A percentile compares a stretch with the other conserved stretches of the same genome.
phyloP scores from a whole-genome alignment of 2,797 vertebrate genomes.

The Geotrypetes seraphini region DNA sequence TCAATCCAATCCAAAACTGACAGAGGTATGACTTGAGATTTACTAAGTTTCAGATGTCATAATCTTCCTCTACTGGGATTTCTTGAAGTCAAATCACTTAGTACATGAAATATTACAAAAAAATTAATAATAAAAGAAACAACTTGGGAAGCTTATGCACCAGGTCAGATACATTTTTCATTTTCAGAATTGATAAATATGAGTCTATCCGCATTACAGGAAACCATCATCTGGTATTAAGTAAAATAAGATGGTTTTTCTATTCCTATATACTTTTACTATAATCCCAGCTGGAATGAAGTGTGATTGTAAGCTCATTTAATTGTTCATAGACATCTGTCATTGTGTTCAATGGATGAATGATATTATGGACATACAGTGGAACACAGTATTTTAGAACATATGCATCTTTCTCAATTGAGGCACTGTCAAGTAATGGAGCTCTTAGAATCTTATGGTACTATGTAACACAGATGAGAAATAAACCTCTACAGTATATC shows the following conservation, averaged over 20 bases:
- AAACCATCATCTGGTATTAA: constrained; percentile 44
- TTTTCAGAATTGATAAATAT: constrained; percentile 52
- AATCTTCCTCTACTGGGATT: constrained; percentile 49
- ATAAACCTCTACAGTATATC: constrained; percentile 51
- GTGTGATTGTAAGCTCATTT: constrained; percentile 58
- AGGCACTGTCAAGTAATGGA: constrained; percentile 55
- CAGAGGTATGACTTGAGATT: constrained; percentile 38
- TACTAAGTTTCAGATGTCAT: constrained; percentile 49
- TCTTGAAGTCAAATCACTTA: constrained; percentile 43
- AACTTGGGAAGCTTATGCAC: constrained; percentile 55
- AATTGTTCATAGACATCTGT: constrained; percentile 60
- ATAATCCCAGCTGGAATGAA: constrained; percentile 63
- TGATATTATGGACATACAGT: constrained; percentile 52
- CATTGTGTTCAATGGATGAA: constrained; percentile 57
- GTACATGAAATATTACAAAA: constrained; percentile 46
- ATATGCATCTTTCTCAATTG: constrained; percentile 60
- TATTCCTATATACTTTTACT: constrained; percentile 64
- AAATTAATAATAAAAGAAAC: constrained; percentile 51
- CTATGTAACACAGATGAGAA: constrained; percentile 48
- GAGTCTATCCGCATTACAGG: constrained; percentile 44
- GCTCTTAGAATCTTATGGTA: constrained; percentile 39
- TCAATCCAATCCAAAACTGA: no score
- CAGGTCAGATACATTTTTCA: constrained; percentile 48
- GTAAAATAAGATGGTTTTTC: constrained; percentile 63
- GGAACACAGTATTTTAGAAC: constrained; percentile 48